Conservation (phyloP, 2,797 vertebrate species). For the Toxotes lorentzi region DNA sequence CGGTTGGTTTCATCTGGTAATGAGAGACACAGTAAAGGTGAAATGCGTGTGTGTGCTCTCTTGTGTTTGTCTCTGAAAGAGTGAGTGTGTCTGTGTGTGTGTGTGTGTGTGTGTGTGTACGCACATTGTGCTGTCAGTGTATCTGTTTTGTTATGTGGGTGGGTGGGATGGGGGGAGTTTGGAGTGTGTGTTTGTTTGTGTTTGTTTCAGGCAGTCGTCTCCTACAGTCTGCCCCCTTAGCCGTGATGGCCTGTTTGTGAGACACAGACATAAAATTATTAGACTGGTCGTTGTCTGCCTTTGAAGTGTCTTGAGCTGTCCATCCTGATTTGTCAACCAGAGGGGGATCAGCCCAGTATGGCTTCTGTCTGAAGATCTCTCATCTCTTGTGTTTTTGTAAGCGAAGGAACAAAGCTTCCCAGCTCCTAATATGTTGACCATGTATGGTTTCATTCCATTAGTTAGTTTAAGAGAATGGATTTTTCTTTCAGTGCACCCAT, state of each 20-base stretch:
- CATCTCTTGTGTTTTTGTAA: conserved; percentile 67
- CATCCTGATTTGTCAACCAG: conserved; percentile 78
- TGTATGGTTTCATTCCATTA: conserved; percentile 38
- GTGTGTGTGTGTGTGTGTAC: conserved; percentile 25
- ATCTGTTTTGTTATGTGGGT: conserved; percentile 64
- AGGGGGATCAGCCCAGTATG: conserved; percentile 77
- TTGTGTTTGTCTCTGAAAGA: conserved; percentile 74
- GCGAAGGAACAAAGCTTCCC: conserved; percentile 63
- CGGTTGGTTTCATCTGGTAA: conserved; percentile 86
- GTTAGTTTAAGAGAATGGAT: conserved; percentile 22
- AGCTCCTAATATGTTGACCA: conserved; percentile 46
- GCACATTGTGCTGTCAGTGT: conserved; percentile 50
- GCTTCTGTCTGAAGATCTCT: conserved; percentile 80
- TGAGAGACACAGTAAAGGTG: conserved; percentile 87
- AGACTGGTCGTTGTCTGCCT: conserved; percentile 79
- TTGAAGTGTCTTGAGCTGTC: conserved; percentile 85
- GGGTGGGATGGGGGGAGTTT: conserved; percentile 50
- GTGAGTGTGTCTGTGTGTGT: conserved; percentile 32
- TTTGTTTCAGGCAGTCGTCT: conserved; percentile 81
- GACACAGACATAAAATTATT: conserved; percentile 83
- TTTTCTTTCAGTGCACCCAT: conserved; percentile 20
- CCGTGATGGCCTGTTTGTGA: conserved; percentile 82
- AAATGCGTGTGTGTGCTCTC: conserved; percentile 77
- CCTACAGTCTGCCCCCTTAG: conserved; percentile 82
- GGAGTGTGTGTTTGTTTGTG: conserved; percentile 81